Evolutionary conservation across 2,113 vertebrate genomes (phyloP).

Genomic region (Salvelinus namaycush): DNA sequence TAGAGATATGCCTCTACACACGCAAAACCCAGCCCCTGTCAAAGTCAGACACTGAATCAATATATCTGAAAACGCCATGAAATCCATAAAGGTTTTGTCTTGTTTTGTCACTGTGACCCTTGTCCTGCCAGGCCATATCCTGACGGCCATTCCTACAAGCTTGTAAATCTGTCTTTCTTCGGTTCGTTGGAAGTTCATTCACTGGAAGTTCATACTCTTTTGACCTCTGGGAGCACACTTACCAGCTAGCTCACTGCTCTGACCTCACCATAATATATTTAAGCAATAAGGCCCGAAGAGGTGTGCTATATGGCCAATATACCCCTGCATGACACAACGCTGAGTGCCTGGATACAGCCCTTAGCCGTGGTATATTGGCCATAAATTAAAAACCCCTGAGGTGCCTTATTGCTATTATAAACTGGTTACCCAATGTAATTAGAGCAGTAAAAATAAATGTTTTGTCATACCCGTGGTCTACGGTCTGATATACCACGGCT

Average conservation of each 20-base stretch:
- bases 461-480: no score
- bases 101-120: background rate
- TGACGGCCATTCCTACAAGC: background rate
- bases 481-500: no score
- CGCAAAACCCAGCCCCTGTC: background rate
- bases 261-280: background rate
- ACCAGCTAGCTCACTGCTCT: constrained; percentile 5
- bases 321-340: no score
- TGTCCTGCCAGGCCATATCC: background rate
- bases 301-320: no score
- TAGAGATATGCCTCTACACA: background rate
- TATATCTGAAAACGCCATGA: background rate
- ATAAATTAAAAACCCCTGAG: no score
- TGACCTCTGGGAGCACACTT: background rate
- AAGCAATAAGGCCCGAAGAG: no score
- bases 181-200: background rate
- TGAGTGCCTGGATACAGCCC: no score
- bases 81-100: background rate
- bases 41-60: background rate
- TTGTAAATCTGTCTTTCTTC: background rate
- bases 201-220: background rate
- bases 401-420: no score
- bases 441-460: no score
- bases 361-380: no score
- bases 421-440: no score